These are phyloP conservation scores for Monodelphis domestica DNA, from an alignment of 2,797 vertebrate genomes.

Conservation along the genomic window DNA sequence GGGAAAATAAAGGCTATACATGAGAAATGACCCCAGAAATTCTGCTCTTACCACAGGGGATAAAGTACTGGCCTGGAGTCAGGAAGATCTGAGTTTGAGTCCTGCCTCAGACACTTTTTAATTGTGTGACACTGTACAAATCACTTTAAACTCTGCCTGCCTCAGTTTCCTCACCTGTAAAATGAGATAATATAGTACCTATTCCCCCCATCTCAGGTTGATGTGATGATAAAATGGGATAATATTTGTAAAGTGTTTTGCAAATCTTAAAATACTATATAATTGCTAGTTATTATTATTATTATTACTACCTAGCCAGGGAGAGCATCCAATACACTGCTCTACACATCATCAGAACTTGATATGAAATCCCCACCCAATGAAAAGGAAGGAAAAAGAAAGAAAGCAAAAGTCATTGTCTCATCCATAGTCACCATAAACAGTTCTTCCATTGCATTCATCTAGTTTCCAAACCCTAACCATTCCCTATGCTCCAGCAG, in stretches of 20 bases:
- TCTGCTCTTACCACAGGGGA: not conserved
- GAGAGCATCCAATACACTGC: not conserved
- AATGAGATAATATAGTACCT: not conserved
- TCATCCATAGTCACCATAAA: not conserved
- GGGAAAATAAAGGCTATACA: not conserved
- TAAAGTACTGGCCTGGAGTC: not conserved
- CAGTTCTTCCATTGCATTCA: not conserved
- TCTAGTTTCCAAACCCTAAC: slow-evolving; percentile 15
- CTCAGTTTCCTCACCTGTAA: not conserved
- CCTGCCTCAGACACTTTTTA: not conserved
- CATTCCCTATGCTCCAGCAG: not conserved
- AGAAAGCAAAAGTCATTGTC: not conserved
- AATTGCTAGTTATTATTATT: not conserved
- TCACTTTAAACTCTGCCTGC: not conserved
- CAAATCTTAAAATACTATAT: not conserved
- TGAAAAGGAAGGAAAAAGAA: slow-evolving; percentile 1
- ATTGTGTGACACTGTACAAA: not conserved
- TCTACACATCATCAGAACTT: not conserved
- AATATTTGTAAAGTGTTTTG: not conserved
- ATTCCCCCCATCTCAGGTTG: not conserved
- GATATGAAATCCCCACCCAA: not conserved
- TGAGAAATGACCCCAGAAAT: not conserved
- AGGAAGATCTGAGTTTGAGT: not conserved
- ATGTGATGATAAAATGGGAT: not conserved
- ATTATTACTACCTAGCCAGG: not conserved